Conservation (phyloP, 2,888 invertebrate genomes). For the Cryptops parisi region DNA sequence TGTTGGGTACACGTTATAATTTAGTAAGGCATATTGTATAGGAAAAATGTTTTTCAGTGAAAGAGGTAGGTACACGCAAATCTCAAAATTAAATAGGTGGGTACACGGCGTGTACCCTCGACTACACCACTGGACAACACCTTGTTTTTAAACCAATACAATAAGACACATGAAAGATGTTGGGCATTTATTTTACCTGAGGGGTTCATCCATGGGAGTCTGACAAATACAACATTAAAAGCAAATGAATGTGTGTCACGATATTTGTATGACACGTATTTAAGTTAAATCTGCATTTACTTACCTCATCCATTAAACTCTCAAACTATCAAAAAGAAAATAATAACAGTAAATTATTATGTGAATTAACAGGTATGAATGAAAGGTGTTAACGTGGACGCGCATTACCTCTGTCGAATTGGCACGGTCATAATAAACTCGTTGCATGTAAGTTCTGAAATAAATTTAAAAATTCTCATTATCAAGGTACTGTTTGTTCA, state of each 20-base stretch:
- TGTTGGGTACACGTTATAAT: too few relatives aligned
- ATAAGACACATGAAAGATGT: background rate
- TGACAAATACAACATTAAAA: background rate
- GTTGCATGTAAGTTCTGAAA: background rate
- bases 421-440: background rate
- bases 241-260: too few relatives aligned
- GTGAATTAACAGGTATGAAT: too few relatives aligned
- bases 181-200: background rate
- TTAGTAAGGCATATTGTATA: too few relatives aligned
- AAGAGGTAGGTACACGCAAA: too few relatives aligned
- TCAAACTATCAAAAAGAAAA: conserved; percentile 1
- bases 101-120: too few relatives aligned
- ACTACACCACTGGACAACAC: too few relatives aligned
- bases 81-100: too few relatives aligned
- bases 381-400: background rate
- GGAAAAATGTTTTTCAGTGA: too few relatives aligned
- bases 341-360: background rate
- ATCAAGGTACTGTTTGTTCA: too few relatives aligned
- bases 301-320: conserved; percentile 5
- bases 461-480: background rate
- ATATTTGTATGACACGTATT: too few relatives aligned
- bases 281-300: too few relatives aligned
- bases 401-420: background rate
- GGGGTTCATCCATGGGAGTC: background rate
- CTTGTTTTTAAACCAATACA: background rate